Conservation (phyloP, 2,113 vertebrate genomes). For the Sapajus apella region DNA sequence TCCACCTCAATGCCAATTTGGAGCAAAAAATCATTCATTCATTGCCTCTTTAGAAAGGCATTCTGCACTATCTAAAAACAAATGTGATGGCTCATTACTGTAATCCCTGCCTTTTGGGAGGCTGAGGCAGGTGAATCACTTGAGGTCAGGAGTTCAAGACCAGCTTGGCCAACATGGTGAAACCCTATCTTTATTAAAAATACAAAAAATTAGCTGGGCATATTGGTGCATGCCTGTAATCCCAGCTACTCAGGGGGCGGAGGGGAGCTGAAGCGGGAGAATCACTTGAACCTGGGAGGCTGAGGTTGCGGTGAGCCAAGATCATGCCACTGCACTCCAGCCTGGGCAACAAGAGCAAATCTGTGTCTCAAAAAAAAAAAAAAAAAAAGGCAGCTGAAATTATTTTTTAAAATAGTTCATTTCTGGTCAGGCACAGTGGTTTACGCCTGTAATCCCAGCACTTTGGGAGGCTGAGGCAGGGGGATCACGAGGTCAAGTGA, state of each 20-base stretch:
- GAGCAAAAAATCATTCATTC: not conserved
- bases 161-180: not conserved
- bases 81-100: not conserved
- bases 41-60: not conserved
- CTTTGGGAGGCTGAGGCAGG: too few relatives aligned
- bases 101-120: not conserved
- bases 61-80: too few relatives aligned
- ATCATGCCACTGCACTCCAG: not conserved
- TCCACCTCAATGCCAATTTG: not conserved
- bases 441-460: too few relatives aligned
- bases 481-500: too few relatives aligned
- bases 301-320: not conserved
- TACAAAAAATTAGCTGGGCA: not conserved
- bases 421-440: too few relatives aligned
- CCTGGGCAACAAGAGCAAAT: not conserved
- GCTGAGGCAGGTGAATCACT: not conserved
- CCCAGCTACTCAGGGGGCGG: not conserved
- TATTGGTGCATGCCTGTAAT: not conserved
- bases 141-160: not conserved
- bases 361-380: not conserved
- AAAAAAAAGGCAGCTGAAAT: not conserved
- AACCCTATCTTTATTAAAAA: not conserved
- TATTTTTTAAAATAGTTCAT: too few relatives aligned
- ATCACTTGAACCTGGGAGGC: not conserved
- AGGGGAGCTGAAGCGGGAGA: not conserved